Conservation (phyloP, 2,888 invertebrate species). For the Agonum fuliginosum region DNA sequence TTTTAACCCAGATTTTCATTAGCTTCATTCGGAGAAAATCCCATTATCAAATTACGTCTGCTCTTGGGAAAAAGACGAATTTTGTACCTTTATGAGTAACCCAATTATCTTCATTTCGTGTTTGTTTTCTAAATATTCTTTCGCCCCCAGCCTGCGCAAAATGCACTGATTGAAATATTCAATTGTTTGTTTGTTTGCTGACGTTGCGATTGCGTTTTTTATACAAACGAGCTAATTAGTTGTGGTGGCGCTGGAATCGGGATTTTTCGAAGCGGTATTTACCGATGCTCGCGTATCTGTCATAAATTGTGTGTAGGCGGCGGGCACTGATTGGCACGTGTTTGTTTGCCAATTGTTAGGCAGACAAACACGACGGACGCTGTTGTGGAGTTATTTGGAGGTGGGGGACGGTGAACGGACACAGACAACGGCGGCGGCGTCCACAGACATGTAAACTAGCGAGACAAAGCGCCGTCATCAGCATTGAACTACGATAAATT, state of each 20-base stretch:
- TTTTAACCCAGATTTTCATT: conserved; percentile 44
- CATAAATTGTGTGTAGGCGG: conserved; percentile 21
- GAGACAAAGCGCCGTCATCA: conserved; percentile 42
- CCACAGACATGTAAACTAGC: conserved; percentile 31
- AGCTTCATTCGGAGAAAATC: conserved; percentile 38
- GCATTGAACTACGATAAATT: conserved; percentile 33
- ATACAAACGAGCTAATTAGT: background rate
- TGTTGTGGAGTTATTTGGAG: background rate
- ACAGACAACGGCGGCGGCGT: background rate
- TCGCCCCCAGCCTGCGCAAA: background rate
- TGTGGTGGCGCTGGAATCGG: background rate
- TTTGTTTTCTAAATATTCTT: conserved; percentile 40
- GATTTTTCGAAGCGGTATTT: conserved; percentile 14
- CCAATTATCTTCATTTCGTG: conserved; percentile 22
- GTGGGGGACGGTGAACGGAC: background rate
- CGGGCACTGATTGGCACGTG: conserved; percentile 15
- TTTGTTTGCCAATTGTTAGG: conserved; percentile 12
- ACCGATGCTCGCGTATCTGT: conserved; percentile 13
- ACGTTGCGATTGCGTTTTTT: conserved; percentile 5
- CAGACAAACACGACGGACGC: conserved; percentile 33
- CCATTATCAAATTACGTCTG: conserved; percentile 5
- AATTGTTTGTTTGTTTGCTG: background rate
- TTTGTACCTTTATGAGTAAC: conserved; percentile 36
- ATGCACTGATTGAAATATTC: conserved; percentile 21
- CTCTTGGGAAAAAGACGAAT: conserved; percentile 32